phyloP scores from a whole-genome alignment of 2,888 invertebrate genomes.

The Zootermopsis nevadensis region DNA sequence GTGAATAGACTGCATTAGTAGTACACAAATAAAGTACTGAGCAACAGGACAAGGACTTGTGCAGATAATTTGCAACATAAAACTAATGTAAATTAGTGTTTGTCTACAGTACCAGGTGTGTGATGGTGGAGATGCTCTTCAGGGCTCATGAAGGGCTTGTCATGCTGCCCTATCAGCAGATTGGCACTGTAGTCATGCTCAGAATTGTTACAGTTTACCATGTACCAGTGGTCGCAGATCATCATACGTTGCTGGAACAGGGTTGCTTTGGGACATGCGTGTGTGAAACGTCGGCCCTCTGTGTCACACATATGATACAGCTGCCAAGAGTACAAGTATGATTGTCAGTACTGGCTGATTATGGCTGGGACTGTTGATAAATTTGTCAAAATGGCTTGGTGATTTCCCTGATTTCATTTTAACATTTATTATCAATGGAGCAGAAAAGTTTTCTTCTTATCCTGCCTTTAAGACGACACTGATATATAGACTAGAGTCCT shows the following conservation, averaged over 20 bases:
- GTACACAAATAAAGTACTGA: too few species aligned
- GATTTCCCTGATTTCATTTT: too few species aligned
- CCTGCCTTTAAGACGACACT: too few species aligned
- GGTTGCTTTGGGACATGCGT: conserved; percentile 82
- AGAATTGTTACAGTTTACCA: conserved; percentile 81
- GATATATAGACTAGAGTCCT: too few species aligned
- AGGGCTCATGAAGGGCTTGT: conserved; percentile 74
- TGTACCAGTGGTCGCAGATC: conserved; percentile 85
- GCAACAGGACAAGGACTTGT: too few species aligned
- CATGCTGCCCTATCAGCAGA: conserved; percentile 77
- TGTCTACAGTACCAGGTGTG: conserved; percentile 54
- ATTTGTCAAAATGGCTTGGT: too few species aligned
- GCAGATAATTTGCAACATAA: too few species aligned
- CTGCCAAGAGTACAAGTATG: conserved; percentile 61
- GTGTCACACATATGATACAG: conserved; percentile 86
- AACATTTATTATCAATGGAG: too few species aligned
- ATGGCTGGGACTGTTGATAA: too few species aligned
- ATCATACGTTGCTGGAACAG: conserved; percentile 85
- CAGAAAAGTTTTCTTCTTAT: too few species aligned
- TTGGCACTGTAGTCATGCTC: conserved; percentile 77
- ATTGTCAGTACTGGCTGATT: not conserved
- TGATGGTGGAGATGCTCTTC: conserved; percentile 62
- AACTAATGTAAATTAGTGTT: too few species aligned
- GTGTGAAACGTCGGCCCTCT: conserved; percentile 80
- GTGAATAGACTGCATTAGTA: too few species aligned